Conservation (phyloP, 2,888 invertebrate species). For the Cepaea hortensis region DNA sequence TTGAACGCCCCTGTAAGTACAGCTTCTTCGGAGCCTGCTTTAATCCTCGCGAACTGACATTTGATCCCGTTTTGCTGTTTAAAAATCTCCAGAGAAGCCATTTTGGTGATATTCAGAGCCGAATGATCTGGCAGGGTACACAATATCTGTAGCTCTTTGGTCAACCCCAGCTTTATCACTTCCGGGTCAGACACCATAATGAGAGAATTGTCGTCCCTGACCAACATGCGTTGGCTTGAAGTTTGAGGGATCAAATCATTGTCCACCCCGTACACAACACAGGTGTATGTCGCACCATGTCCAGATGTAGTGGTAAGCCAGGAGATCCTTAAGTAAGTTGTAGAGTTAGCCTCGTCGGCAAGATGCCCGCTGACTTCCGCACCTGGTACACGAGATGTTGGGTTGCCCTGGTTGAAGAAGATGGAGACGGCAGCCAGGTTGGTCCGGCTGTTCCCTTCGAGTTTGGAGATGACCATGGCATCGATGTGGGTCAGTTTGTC, state of each 20-base stretch:
- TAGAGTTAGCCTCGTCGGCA: not conserved
- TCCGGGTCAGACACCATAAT: not conserved
- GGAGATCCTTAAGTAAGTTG: not conserved
- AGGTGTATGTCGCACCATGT: not conserved
- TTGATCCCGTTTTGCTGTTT: constrained; percentile 4
- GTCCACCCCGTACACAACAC: constrained; percentile 17
- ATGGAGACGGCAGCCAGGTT: constrained; percentile 11
- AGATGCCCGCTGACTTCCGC: not conserved
- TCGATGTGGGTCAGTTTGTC: not conserved
- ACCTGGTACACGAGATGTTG: not conserved
- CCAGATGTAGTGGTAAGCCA: not conserved
- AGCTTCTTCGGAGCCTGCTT: not conserved
- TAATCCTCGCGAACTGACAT: constrained; percentile 9
- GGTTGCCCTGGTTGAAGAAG: not conserved
- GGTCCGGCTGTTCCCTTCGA: not conserved
- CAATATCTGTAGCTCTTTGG: not conserved
- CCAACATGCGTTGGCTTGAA: not conserved
- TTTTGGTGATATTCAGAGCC: not conserved
- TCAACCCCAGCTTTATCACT: not conserved
- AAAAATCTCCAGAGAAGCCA: not conserved
- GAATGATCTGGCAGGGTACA: constrained; percentile 3
- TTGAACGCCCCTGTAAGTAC: not conserved
- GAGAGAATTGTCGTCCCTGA: not conserved
- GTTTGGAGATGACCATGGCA: not conserved
- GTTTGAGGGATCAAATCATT: not conserved